Evolutionary conservation across 2,797 vertebrate genomes (phyloP), one percentile per base, ranked within the genome.

Genomic region (Mastacembelus armatus): DNA sequence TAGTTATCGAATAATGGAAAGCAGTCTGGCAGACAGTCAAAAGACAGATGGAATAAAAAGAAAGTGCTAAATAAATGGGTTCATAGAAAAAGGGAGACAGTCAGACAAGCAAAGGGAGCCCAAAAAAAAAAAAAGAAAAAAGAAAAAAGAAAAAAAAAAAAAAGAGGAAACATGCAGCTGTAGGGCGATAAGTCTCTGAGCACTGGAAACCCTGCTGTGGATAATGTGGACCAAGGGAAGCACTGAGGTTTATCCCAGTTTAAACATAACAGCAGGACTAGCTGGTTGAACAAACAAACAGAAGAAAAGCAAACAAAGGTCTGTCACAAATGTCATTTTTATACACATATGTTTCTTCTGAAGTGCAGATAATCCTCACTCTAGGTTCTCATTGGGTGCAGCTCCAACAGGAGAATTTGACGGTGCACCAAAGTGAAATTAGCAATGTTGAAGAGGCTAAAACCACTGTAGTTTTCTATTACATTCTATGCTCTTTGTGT

Each of bases 71-170:
- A 75, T 54, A 68, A 81, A 85, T 21, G 33, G 66, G 67, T 64
- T 63, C 71, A 86, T 18, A 36, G 49, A 48, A 66, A 49, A 19
- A 33, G 40, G 30, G 38, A 63, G 57, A 62, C 22, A 72, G 66
- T 29, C 47, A 67, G 36, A 60, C 55, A 51, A 72, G 82, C 65
- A 83, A 84, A 50, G 66, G 50, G 65, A 81, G 48, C n/a, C n/a
- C n/a, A n/a, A n/a, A n/a, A 89, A 83, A n/a, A n/a, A n/a, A n/a
- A 81, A 42, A 69, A 90, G 79, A 91, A 92, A 92, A 94, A 94
- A 85, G n/a, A n/a, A n/a, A n/a, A n/a, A n/a, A n/a, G n/a, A n/a
- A n/a, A n/a, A n/a, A n/a, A 73, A 74, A 71, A 91, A 87, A 81
- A 42, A 69, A 90, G 79, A 91, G 92, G 92, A 94, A 94, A 85